Evolutionary conservation across 2,797 vertebrate genomes (phyloP).

Genomic region (Hypotaenidia okinawae): DNA sequence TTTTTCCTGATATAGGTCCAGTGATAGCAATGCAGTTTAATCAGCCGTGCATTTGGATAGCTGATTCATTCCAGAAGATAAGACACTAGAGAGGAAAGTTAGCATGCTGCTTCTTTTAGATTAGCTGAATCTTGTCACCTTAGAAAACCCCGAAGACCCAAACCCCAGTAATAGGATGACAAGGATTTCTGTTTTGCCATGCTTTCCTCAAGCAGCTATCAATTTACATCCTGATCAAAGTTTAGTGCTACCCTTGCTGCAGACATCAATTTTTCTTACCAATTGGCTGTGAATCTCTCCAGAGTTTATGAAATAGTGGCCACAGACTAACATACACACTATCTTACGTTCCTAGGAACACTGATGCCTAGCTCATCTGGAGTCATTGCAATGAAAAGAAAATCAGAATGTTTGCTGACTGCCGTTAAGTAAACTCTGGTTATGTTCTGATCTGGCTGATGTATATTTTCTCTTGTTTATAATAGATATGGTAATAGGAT

Average conservation of each 20-base stretch:
- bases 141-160: not conserved
- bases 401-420: not conserved
- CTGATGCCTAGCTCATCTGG: not conserved
- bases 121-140: not conserved
- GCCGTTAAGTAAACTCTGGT: not conserved
- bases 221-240: not conserved
- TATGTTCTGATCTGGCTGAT: not conserved
- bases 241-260: not conserved
- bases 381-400: not conserved
- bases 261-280: not conserved
- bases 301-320: not conserved
- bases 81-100: not conserved
- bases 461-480: not conserved
- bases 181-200: not conserved
- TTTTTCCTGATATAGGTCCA: constrained; percentile 21
- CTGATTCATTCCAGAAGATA: constrained; percentile 31
- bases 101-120: not conserved
- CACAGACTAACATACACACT: not conserved
- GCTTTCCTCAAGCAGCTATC: not conserved
- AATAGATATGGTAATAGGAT: not conserved
- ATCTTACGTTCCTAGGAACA: not conserved
- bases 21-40: constrained; percentile 19
- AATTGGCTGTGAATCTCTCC: not conserved
- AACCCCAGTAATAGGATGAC: not conserved
- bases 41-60: not conserved